Conservation (phyloP, 2,888 invertebrate species). For the Atethmia centrago region DNA sequence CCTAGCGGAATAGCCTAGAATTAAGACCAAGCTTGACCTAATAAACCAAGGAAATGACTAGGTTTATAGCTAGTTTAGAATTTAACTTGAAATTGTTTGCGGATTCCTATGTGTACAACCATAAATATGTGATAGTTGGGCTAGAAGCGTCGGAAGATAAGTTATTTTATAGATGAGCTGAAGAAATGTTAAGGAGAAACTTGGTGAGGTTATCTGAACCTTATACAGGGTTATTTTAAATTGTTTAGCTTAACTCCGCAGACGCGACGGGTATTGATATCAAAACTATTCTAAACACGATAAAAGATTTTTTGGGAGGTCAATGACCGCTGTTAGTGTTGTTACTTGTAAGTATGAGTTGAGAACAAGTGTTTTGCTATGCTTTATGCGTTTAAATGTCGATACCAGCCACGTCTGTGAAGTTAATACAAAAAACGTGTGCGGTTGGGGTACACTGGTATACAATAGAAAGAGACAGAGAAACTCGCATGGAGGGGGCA, state of each 20-base stretch:
- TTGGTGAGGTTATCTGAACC: background rate
- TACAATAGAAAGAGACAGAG: too few relatives aligned
- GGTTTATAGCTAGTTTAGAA: slow-evolving; percentile 17
- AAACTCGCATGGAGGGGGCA: too few relatives aligned
- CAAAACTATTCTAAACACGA: too few relatives aligned
- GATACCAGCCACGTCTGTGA: too few relatives aligned
- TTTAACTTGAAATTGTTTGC: slow-evolving; percentile 6
- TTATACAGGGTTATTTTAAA: background rate
- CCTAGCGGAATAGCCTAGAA: slow-evolving; percentile 56
- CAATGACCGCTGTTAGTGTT: too few relatives aligned
- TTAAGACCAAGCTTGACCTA: slow-evolving; percentile 57
- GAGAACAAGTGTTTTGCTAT: too few relatives aligned
- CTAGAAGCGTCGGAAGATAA: slow-evolving; percentile 4
- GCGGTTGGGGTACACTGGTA: too few relatives aligned
- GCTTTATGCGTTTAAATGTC: too few relatives aligned
- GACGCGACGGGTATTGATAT: background rate
- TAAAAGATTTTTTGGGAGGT: too few relatives aligned
- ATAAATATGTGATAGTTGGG: background rate
- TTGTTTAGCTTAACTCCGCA: background rate
- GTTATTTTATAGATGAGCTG: slow-evolving; percentile 7
- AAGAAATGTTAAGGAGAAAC: background rate
- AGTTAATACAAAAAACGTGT: too few relatives aligned
- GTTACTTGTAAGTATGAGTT: too few relatives aligned
- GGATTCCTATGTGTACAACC: background rate
- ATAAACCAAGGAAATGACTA: slow-evolving; percentile 46